Percentiles rank a stretch among this genome's conserved stretches.
phyloP scores from a whole-genome alignment of 2,888 invertebrate species.

The Drosophila paranaensis region DNA sequence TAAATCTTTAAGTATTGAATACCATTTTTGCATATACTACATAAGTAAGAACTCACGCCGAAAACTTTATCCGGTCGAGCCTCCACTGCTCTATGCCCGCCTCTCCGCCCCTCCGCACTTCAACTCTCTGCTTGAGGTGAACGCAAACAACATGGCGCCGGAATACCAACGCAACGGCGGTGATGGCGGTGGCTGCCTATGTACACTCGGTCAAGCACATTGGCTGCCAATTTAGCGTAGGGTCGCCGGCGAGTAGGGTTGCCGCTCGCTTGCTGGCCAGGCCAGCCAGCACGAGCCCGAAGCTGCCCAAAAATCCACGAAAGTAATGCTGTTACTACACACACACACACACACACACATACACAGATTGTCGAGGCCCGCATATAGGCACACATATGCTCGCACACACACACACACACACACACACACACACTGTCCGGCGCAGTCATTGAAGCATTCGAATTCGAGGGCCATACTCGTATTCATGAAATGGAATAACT shows the following conservation, averaged over 20 bases:
- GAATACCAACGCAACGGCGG: constrained; percentile 43
- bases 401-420: constrained; percentile 1
- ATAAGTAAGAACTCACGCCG: constrained; percentile 71
- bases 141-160: constrained; percentile 79
- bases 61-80: constrained; percentile 68
- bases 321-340: constrained; percentile 66
- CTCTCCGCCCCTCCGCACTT: constrained; percentile 33
- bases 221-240: constrained; percentile 71
- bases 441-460: constrained; percentile 70
- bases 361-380: constrained; percentile 30
- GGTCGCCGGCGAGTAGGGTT: constrained; percentile 38
- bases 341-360: constrained; percentile 11
- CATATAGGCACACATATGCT: constrained; percentile 64
- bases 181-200: constrained; percentile 20
- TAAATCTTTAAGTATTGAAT: constrained; percentile 78
- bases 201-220: constrained; percentile 54
- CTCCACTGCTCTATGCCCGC: background rate
- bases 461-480: constrained; percentile 60
- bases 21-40: constrained; percentile 75
- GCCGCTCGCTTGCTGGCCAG: constrained; percentile 58
- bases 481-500: constrained; percentile 79
- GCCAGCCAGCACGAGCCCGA: constrained; percentile 25
- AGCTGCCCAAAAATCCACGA: constrained; percentile 65
- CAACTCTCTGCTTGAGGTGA: constrained; percentile 74
- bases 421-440: constrained; percentile 4